A percentile compares a stretch with the other conserved stretches of the same genome.
phyloP scores from a whole-genome alignment of 2,888 invertebrate genomes.

The Cryptus armator region DNA sequence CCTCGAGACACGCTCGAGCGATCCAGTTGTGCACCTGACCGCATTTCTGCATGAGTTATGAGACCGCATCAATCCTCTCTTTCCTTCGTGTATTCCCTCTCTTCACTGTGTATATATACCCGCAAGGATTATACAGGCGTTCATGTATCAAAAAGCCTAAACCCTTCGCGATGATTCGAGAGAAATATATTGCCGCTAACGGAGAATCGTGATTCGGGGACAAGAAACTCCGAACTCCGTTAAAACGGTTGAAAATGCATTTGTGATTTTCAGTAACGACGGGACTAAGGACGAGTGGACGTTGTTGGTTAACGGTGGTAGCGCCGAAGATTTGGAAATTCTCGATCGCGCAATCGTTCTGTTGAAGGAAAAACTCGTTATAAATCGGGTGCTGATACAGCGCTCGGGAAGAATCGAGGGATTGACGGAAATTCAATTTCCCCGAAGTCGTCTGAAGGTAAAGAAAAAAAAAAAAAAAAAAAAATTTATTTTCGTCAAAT shows the following conservation, averaged over 20 bases:
- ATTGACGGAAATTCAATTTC: constrained; percentile 77
- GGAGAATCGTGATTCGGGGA: constrained; percentile 10
- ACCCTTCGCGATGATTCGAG: constrained; percentile 40
- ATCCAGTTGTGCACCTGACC: constrained; percentile 83
- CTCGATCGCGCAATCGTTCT: constrained; percentile 86
- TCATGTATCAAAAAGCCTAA: constrained; percentile 13
- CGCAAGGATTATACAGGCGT: background rate
- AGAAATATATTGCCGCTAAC: background rate
- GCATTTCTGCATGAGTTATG: constrained; percentile 81
- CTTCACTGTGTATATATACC: background rate
- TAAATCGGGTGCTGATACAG: constrained; percentile 78
- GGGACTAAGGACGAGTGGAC: constrained; percentile 85
- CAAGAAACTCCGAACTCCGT: background rate
- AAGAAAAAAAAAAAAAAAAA: background rate
- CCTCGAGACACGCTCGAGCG: constrained; percentile 69
- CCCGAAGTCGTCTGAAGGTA: constrained; percentile 82
- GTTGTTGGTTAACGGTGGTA: constrained; percentile 85
- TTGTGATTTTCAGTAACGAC: constrained; percentile 82
- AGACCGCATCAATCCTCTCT: constrained; percentile 76
- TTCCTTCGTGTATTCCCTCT: constrained; percentile 24
- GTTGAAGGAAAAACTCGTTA: constrained; percentile 81
- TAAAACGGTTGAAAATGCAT: background rate
- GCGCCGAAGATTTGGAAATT: constrained; percentile 85
- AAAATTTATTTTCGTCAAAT: background rate
- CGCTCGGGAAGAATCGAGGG: constrained; percentile 74